Percentiles rank a stretch among this genome's conserved stretches.
phyloP scores from a whole-genome alignment of 2,797 vertebrate species.

The Dipus sagitta region DNA sequence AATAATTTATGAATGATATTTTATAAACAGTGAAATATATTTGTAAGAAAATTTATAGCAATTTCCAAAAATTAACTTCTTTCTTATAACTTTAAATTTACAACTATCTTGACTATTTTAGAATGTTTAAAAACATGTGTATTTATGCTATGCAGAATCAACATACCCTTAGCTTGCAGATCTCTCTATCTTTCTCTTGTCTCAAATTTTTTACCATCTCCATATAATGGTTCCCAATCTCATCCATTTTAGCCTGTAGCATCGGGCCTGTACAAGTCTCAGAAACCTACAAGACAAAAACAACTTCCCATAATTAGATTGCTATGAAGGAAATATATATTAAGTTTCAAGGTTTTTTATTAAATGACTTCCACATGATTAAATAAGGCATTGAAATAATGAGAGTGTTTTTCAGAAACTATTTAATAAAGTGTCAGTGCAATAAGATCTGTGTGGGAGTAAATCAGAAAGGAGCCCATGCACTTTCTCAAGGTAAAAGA shows the following conservation, averaged over 20 bases:
- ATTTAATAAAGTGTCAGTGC: constrained; percentile 17
- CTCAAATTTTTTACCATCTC: constrained; percentile 92
- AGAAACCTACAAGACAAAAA: constrained; percentile 85
- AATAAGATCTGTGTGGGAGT: not conserved
- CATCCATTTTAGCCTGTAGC: constrained; percentile 92
- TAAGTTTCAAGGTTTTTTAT: constrained; percentile 21
- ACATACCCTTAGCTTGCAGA: constrained; percentile 92
- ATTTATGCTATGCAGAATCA: constrained; percentile 22
- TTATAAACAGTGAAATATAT: not conserved
- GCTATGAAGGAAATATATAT: constrained; percentile 51
- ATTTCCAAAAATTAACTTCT: constrained; percentile 59
- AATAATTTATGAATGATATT: constrained; percentile 42
- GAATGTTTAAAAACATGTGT: not conserved
- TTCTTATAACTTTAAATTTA: constrained; percentile 47
- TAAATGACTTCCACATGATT: constrained; percentile 26
- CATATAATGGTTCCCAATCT: constrained; percentile 93
- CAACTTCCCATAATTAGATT: constrained; percentile 41
- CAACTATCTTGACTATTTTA: constrained; percentile 28
- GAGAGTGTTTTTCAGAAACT: constrained; percentile 11
- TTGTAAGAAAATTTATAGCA: constrained; percentile 26
- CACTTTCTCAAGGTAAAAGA: constrained; percentile 29
- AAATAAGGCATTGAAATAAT: constrained; percentile 61
- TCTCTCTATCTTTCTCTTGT: constrained; percentile 94
- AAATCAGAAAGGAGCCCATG: constrained; percentile 25
- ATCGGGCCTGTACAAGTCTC: constrained; percentile 87